Evolutionary conservation across 2,797 vertebrate species (phyloP).

Genomic region (Oophaga sylvatica): DNA sequence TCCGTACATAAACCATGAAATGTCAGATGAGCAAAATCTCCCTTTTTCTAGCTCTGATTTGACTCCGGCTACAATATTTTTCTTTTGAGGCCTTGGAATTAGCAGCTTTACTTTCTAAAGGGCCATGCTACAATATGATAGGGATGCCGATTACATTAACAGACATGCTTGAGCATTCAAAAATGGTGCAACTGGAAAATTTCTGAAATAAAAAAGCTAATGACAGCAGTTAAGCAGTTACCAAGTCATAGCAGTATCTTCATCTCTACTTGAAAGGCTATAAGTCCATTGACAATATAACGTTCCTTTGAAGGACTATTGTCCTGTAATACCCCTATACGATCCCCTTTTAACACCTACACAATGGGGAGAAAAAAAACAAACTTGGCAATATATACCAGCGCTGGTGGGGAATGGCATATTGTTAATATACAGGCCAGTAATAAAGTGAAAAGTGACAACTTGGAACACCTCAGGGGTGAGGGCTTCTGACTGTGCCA

Average conservation of each 20-base stretch:
- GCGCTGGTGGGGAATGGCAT: neutral
- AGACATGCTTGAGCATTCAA: neutral
- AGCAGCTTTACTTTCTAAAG: neutral
- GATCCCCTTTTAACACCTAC: neutral
- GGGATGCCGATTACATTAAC: neutral
- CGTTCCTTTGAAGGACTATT: neutral
- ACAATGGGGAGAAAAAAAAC: neutral
- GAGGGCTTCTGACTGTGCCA: neutral
- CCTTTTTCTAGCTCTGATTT: neutral
- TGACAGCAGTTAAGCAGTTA: neutral
- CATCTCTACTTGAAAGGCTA: neutral
- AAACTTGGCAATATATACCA: neutral
- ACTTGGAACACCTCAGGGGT: no score
- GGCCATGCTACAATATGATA: neutral
- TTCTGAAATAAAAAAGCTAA: neutral
- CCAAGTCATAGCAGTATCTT: slow-evolving; percentile 15
- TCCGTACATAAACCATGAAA: no score
- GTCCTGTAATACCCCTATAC: neutral
- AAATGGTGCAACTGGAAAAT: neutral
- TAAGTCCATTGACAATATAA: neutral
- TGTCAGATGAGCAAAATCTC: no score
- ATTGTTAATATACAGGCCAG: neutral
- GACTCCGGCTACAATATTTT: neutral
- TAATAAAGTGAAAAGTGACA: neutral
- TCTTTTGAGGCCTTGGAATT: neutral